phyloP scores from a whole-genome alignment of 2,113 vertebrate genomes.

The Perognathus longimembris region DNA sequence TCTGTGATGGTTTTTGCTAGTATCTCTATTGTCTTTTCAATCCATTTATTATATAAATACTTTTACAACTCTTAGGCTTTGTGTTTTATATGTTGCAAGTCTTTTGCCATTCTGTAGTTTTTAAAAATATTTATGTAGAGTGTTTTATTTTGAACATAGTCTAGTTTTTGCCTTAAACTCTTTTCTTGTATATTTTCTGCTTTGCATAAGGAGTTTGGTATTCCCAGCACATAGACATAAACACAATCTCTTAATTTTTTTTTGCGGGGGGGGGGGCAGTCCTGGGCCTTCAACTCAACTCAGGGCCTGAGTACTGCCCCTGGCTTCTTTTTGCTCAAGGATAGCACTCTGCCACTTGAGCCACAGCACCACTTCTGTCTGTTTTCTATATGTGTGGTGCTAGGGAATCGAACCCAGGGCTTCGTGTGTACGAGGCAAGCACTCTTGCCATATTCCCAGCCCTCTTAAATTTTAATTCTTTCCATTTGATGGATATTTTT shows the following conservation, averaged over 20 bases:
- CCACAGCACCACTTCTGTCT: no score
- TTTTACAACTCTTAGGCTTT: constrained; percentile 25
- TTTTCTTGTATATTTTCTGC: not conserved
- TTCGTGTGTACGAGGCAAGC: no score
- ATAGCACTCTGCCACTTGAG: no score
- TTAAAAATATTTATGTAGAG: constrained; percentile 16
- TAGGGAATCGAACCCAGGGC: no score
- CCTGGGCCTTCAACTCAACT: no score
- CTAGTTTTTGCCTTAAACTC: not conserved
- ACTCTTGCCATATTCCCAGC: no score
- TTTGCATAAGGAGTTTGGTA: constrained; percentile 15
- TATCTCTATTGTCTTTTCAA: constrained; percentile 1
- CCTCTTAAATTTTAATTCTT: not conserved
- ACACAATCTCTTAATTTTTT: not conserved
- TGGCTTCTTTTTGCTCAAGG: no score
- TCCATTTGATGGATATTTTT: not conserved
- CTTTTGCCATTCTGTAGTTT: constrained; percentile 9
- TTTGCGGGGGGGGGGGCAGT: no score
- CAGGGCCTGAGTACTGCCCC: no score
- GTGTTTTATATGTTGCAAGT: constrained; percentile 21
- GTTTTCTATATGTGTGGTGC: no score
- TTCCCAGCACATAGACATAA: not conserved
- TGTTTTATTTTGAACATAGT: not conserved
- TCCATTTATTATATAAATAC: not conserved
- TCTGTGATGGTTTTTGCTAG: not conserved